Conservation (phyloP, 2,797 vertebrate species). For the Nyctibius grandis region DNA sequence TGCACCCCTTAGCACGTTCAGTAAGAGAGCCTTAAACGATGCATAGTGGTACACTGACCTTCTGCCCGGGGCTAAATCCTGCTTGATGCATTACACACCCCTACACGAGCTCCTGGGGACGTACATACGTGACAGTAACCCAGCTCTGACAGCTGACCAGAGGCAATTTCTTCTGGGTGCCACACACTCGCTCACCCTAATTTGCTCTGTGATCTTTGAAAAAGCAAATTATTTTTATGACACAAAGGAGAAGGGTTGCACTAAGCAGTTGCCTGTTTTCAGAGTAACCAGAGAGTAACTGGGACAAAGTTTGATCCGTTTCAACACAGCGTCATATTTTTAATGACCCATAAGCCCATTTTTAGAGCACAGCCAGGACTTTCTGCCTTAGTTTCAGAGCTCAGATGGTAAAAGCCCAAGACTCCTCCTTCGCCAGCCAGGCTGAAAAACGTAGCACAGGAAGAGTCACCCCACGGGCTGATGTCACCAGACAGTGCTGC, state of each 20-base stretch:
- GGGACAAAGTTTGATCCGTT: constrained; percentile 10
- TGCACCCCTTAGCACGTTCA: background rate
- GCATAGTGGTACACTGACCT: background rate
- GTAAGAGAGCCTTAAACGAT: background rate
- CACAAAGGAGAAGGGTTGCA: background rate
- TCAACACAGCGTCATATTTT: constrained; percentile 29
- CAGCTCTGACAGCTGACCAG: background rate
- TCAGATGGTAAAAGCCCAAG: background rate
- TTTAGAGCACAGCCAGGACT: background rate
- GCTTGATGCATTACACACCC: background rate
- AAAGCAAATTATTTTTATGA: background rate
- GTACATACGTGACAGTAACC: background rate
- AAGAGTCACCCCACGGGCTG: background rate
- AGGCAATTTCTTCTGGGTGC: background rate
- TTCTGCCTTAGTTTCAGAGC: background rate
- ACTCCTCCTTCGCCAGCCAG: background rate
- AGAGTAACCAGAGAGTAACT: background rate
- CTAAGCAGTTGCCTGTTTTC: background rate
- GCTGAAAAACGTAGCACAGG: background rate
- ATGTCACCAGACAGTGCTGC: constrained; percentile 19
- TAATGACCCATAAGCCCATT: constrained; percentile 20
- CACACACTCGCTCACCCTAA: background rate
- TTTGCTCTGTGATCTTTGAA: background rate
- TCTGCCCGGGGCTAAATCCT: constrained; percentile 23
- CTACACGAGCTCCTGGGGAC: fast-evolving